A percentile compares a stretch with the other conserved stretches of the same genome.
phyloP scores from a whole-genome alignment of 1,140 invertebrate species.

The Agraylea sexmaculata region DNA sequence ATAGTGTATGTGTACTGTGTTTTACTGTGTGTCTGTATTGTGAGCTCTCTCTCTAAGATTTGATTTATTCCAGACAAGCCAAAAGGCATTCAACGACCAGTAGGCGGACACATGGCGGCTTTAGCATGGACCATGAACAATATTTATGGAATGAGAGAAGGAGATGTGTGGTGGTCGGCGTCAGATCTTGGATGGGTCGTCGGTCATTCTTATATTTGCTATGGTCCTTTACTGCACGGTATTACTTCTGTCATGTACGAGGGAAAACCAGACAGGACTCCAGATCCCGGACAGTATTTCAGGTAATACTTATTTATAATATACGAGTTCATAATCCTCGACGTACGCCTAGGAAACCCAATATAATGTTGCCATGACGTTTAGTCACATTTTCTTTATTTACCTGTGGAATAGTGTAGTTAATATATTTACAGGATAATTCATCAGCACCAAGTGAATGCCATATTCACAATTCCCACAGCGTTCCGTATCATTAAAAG shows the following conservation, averaged over 20 bases:
- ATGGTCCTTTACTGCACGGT: constrained; percentile 73
- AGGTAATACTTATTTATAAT: constrained; percentile 37
- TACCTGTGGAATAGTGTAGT: not conserved
- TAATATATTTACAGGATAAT: constrained; percentile 55
- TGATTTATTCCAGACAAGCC: constrained; percentile 50
- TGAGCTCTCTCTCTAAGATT: too few species aligned
- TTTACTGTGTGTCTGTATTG: too few species aligned
- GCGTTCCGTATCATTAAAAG: constrained; percentile 73
- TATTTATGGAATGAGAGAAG: constrained; percentile 69
- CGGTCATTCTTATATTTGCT: constrained; percentile 89
- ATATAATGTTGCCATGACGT: not conserved
- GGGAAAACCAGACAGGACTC: constrained; percentile 88
- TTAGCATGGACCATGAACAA: constrained; percentile 74
- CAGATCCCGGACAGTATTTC: constrained; percentile 82
- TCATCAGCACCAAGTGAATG: constrained; percentile 71
- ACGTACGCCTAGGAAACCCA: not conserved
- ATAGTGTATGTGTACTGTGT: too few species aligned
- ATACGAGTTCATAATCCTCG: not conserved
- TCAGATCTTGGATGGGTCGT: constrained; percentile 91
- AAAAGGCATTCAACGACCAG: constrained; percentile 73
- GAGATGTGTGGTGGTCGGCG: constrained; percentile 85
- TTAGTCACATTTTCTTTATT: not conserved
- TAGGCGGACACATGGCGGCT: constrained; percentile 75
- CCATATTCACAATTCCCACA: constrained; percentile 82
- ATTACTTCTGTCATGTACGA: constrained; percentile 84